Base-by-base conservation (phyloP, 2,797 vertebrate genomes). In the Hozukius guyotensis region DNA sequence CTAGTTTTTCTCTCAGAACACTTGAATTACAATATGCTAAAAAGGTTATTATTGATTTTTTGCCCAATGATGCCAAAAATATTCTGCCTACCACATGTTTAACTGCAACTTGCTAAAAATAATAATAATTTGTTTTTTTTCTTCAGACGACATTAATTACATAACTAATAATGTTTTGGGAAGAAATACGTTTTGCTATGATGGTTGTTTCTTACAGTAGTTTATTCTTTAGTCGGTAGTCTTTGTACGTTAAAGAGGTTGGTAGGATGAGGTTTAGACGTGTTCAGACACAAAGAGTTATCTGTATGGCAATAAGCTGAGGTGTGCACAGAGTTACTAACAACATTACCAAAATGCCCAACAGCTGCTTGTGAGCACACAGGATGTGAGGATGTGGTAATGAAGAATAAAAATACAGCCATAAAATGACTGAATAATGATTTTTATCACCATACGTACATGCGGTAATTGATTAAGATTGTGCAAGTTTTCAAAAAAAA, bases 291-390 rank as follows among this genome's bases (percentile, higher is more conserved):
- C 34, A 66, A 18, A 36, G 42, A 63, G 27, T 31, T 34, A 29
- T 32, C 36, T 61, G 49, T 13, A 9, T 32, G 31, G n/a, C 25
- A 38, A 14, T 70, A 56, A 78, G 9, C 52, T 13, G 56, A 57
- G 64, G 25, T 66, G 52, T 56, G 46, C 52, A n/a, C n/a, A 8
- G 5, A 59, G 22, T 27, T 16, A 64, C 7, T 20, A 72, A 55
- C 65, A 64, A 42, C 42, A 16, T 69, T 31, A 34, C 55, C 62
- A 76, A 73, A 73, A 81, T 49, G 32, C 14, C 64, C 20, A 66
- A 60, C 65, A 87, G 71, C 82, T 88, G 78, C 75, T 56, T 20
- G 12, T 82, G 62, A 80, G 65, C 59, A 42, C 66, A 79, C 49
- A 53, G 42, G 66, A 85, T 78, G 56, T 70, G 73, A 81, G 22